These are phyloP conservation scores for Ericerus pela DNA, from an alignment of 1,140 invertebrate genomes.

Conservation along the genomic window DNA sequence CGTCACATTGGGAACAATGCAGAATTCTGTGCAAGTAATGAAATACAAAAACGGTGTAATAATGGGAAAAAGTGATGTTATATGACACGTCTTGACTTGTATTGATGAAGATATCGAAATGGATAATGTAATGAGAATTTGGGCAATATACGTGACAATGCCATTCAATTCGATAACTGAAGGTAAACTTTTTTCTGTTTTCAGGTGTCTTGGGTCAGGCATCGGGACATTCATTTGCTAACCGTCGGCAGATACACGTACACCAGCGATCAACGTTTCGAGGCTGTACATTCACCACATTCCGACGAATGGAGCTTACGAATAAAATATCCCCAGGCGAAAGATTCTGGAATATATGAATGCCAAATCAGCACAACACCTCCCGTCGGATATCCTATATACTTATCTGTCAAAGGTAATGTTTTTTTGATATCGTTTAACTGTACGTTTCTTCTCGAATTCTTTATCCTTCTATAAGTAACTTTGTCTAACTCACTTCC, in stretches of 20 bases:
- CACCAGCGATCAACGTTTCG: conserved; percentile 67
- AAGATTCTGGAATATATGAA: conserved; percentile 65
- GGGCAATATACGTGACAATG: too few species aligned
- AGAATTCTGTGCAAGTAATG: too few species aligned
- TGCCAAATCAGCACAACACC: conserved; percentile 77
- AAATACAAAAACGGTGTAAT: too few species aligned
- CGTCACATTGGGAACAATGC: too few species aligned
- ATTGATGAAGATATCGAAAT: too few species aligned
- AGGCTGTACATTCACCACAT: conserved; percentile 54
- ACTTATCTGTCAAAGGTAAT: conserved; percentile 65
- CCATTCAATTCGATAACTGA: too few species aligned
- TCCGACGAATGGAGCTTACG: conserved; percentile 60
- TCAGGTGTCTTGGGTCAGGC: conserved; percentile 79
- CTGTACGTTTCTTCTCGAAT: too few species aligned
- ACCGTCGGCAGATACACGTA: conserved; percentile 73
- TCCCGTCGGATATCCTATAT: conserved; percentile 58
- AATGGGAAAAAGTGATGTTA: too few species aligned
- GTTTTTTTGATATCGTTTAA: conserved; percentile 2
- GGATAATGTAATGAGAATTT: too few species aligned
- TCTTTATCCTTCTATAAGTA: too few species aligned
- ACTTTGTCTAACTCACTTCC: too few species aligned
- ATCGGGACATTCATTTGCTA: conserved; percentile 67
- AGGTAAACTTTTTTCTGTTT: not conserved
- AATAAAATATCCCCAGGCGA: conserved; percentile 56
- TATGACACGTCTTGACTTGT: too few species aligned